Evolutionary conservation across 2,888 invertebrate genomes (phyloP).

Genomic region (Monopis laevigella): DNA sequence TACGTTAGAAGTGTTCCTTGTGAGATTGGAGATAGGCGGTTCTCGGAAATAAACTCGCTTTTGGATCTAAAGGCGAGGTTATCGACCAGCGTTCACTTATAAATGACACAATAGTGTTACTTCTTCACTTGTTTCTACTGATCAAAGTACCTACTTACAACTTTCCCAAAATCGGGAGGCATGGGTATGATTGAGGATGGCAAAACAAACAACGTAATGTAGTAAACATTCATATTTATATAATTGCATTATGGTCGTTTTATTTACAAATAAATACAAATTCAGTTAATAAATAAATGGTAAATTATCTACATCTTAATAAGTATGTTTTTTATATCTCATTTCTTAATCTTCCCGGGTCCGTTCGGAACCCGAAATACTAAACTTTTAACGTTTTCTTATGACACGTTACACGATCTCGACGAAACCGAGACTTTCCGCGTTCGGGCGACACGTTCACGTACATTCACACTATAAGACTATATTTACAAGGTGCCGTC

Average conservation of each 20-base stretch:
- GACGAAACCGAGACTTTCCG: constrained; percentile 65
- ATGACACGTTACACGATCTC: constrained; percentile 63
- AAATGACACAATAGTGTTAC: too few species aligned
- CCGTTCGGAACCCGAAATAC: constrained; percentile 60
- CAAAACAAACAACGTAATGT: constrained; percentile 55
- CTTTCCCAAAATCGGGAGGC: too few species aligned
- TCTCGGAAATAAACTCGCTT: too few species aligned
- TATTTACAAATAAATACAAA: constrained; percentile 69
- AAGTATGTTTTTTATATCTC: constrained; percentile 65
- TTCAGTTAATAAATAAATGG: constrained; percentile 69
- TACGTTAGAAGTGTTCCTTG: too few species aligned
- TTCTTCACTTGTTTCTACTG: too few species aligned
- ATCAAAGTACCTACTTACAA: too few species aligned
- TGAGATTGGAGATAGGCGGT: too few species aligned
- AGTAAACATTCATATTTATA: constrained; percentile 68
- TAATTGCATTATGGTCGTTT: constrained; percentile 61
- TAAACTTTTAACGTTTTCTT: constrained; percentile 62
- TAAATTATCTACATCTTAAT: constrained; percentile 69
- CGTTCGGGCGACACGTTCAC: constrained; percentile 67
- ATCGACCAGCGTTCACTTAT: too few species aligned
- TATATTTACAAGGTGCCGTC: constrained; percentile 64
- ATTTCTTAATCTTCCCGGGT: constrained; percentile 65
- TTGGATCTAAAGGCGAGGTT: too few species aligned
- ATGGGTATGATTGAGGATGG: constrained; percentile 21
- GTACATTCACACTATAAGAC: constrained; percentile 67